These are phyloP conservation scores for Pristionchus mayeri DNA, from an alignment of 2,888 invertebrate species.

Conservation along the genomic window DNA sequence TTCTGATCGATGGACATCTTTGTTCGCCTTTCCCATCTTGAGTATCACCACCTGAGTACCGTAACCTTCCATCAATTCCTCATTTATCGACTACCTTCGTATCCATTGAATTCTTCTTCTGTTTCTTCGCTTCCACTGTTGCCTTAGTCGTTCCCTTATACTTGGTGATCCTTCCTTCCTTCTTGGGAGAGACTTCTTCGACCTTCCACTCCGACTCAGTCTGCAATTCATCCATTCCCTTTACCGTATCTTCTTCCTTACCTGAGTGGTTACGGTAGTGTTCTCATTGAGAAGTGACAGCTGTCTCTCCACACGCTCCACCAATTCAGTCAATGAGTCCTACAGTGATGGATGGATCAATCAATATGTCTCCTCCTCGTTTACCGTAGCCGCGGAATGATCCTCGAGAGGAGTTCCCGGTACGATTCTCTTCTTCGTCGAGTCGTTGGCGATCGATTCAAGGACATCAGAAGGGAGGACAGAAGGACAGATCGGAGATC, in stretches of 20 bases:
- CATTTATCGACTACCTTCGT: neutral
- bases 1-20: neutral
- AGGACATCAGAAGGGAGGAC: constrained; percentile 21
- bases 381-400: neutral
- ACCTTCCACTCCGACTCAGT: constrained; percentile 32
- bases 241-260: neutral
- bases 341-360: neutral
- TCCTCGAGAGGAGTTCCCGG: constrained; percentile 44
- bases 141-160: constrained; percentile 5
- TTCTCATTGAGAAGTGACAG: constrained; percentile 31
- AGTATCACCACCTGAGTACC: constrained; percentile 32
- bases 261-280: constrained; percentile 34
- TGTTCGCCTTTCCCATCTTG: constrained; percentile 28
- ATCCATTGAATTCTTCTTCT: constrained; percentile 21
- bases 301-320: constrained; percentile 41
- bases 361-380: neutral
- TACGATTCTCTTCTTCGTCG: constrained; percentile 28
- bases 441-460: constrained; percentile 19
- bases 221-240: neutral
- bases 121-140: constrained; percentile 15
- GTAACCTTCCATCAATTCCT: neutral
- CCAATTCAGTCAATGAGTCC: constrained; percentile 6
- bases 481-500: neutral
- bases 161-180: constrained; percentile 39
- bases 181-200: neutral